These are phyloP conservation scores for Teleogryllus oceanicus DNA, from an alignment of 2,888 invertebrate species.

Conservation along the genomic window DNA sequence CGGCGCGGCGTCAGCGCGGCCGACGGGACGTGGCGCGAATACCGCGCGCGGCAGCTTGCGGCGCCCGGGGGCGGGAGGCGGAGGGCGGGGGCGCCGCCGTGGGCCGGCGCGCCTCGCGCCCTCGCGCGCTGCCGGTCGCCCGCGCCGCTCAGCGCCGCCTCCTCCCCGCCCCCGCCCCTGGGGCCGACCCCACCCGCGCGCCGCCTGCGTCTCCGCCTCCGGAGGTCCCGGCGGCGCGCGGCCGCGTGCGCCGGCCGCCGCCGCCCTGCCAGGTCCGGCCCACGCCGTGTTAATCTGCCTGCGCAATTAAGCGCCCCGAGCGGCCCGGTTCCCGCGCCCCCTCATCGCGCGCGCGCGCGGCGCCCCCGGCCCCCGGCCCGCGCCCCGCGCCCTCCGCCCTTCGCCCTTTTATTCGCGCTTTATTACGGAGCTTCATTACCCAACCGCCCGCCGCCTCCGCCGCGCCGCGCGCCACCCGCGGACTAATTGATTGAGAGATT, in stretches of 20 bases:
- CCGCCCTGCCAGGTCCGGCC: neutral
- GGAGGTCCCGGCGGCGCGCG: neutral
- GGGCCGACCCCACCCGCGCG: too few species aligned
- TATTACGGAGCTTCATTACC: constrained; percentile 11
- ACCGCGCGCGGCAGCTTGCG: too few species aligned
- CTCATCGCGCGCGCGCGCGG: neutral
- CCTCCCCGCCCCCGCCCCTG: too few species aligned
- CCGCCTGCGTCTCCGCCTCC: neutral
- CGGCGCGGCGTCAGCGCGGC: too few species aligned
- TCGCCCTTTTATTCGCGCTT: neutral
- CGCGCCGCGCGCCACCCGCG: neutral
- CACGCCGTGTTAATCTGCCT: neutral
- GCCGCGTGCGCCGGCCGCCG: neutral
- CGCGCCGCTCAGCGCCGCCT: too few species aligned
- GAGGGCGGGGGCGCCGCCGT: too few species aligned
- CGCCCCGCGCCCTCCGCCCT: neutral
- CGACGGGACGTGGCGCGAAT: too few species aligned
- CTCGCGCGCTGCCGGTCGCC: too few species aligned
- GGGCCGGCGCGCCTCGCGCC: too few species aligned
- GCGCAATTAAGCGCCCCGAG: neutral
- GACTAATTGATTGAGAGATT: neutral
- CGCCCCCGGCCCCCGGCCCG: neutral
- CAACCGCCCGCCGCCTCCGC: neutral
- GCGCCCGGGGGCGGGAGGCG: too few species aligned
- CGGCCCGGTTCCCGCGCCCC: neutral